Evolutionary conservation across 1,140 invertebrate genomes (phyloP), one percentile per base, ranked within the genome.

Genomic region (Nixonia krombeini): DNA sequence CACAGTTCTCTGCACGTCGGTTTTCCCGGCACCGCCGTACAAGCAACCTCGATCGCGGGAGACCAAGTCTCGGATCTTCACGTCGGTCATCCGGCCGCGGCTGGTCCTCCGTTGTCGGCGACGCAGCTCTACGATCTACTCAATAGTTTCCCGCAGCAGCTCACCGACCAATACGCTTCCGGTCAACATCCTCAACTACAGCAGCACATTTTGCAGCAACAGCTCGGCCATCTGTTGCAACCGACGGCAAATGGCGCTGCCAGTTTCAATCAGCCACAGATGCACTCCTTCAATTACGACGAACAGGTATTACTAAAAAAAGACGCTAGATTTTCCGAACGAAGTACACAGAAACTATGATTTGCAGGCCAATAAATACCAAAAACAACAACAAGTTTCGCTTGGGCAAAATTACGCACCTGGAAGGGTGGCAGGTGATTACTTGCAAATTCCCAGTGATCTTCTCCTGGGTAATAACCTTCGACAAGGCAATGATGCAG

Each of bases 101-200:
- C 77, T 21, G 74, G 65, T 0, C 72, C 81, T 13, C 72, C 85
- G 1, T 58, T 89, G 9, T 86, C 86, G 10, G 81, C 87, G 1
- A 83, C 85, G 13, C 87, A 90, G 56, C 68, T 90, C 1, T 88
- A 88, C 61, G 83, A 86, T 17, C 70, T 89, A 1, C 62, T 89
- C 4, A 86, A 87, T 52, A 84, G 82, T 10, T 82, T 85, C 41
- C 84, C 87, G 0, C 78, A 86, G 16, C 86, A 87, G 61, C 65
- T 87, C 4, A 74, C 79, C 1, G 77, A 84, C 0, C 84, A 85
- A 18, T 87, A 83, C 70, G 40, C 51, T 3, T 41, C 58, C 16
- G 77, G 79, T 0, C 80, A 85, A 38, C 83, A 86, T 37, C 80
- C 82, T 0, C 83, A 86, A 53, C 57, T 83, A 17, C 85, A 86